Percentiles rank a stretch among this genome's conserved stretches.
Conservation (phyloP, 2,797 vertebrate genomes). For the Tympanoctomys barrerae region DNA sequence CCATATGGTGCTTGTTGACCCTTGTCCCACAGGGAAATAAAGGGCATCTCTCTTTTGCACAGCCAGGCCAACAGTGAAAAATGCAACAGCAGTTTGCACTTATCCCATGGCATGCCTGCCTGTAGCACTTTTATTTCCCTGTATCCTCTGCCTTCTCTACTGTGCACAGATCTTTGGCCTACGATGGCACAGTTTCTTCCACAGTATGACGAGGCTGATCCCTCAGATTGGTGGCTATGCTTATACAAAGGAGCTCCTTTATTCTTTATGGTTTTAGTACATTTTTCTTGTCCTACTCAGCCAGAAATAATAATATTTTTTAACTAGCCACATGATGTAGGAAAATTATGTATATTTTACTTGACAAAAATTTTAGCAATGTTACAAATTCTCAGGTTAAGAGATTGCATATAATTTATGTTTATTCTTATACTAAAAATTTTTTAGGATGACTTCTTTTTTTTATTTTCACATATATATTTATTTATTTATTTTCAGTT, state of each 20-base stretch:
- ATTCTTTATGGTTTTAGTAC: slow-evolving; percentile 2
- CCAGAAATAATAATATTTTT: slow-evolving; percentile 50
- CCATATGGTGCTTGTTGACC: slow-evolving; percentile 24
- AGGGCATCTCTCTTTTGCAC: background rate
- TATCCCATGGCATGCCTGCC: background rate
- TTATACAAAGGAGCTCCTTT: background rate
- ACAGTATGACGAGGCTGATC: background rate
- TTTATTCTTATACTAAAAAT: background rate
- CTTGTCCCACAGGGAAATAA: slow-evolving; percentile 25
- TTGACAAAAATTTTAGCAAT: background rate
- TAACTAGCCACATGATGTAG: background rate
- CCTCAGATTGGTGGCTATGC: no score
- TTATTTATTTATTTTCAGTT: no score
- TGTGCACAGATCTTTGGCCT: background rate
- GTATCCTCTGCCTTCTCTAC: background rate
- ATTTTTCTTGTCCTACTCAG: background rate
- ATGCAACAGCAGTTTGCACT: background rate
- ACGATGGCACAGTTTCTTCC: background rate
- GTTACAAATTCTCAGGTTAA: slow-evolving; percentile 4
- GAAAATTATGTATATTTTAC: background rate
- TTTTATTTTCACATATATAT: no score
- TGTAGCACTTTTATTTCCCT: background rate
- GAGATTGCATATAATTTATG: background rate
- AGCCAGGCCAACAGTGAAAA: background rate
- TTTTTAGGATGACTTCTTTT: no score